Base-by-base conservation (phyloP, 2,113 vertebrate species). In the Ginglymostoma cirratum region DNA sequence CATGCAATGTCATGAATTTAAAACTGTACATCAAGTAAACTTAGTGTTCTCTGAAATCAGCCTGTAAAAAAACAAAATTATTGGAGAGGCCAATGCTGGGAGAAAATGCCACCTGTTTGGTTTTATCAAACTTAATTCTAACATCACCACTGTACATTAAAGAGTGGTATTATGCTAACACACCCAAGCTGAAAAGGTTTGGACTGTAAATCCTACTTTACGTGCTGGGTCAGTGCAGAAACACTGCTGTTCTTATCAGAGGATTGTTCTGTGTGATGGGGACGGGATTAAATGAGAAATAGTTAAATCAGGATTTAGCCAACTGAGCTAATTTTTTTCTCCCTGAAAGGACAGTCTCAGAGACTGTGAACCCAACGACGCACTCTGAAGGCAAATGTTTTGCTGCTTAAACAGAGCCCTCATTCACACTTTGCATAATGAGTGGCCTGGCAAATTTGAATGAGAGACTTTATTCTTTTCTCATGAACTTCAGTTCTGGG, bases 341-440 rank as follows among this genome's bases (percentile, higher is more conserved):
- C 21, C 61, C 61, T 89, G 34, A 65, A 86, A 69, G 85, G 65
- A 69, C 24, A 78, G 90, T 95, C 96, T 70, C 19, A 85, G 96
- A 93, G 76, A 42, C n/a, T 48, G 92, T 90, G 72, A 96, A 69
- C 96, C 96, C 96, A 97, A 97, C 97, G 95, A 90, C 69, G 89
- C 96, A 97, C 97, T 97, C 96, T 96, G 96, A 97, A 97, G 97
- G 96, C 97, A 98, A 98, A 97, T 97, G 97, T 97, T 97, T 97
- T 97, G 97, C 95, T 96, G 93, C 97, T 97, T 96, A 96, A 96
- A 97, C 96, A 96, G 80, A 95, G 95, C 96, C 97, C 97, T 96
- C 96, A 97, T 97, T 97, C 96, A 96, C 97, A 97, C 95, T 80
- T 67, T 78, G 86, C 96, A 96, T 96, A 96, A 97, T 95, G 94